phyloP scores from a whole-genome alignment of 2,888 invertebrate species.

The Drosophila imparisetae region DNA sequence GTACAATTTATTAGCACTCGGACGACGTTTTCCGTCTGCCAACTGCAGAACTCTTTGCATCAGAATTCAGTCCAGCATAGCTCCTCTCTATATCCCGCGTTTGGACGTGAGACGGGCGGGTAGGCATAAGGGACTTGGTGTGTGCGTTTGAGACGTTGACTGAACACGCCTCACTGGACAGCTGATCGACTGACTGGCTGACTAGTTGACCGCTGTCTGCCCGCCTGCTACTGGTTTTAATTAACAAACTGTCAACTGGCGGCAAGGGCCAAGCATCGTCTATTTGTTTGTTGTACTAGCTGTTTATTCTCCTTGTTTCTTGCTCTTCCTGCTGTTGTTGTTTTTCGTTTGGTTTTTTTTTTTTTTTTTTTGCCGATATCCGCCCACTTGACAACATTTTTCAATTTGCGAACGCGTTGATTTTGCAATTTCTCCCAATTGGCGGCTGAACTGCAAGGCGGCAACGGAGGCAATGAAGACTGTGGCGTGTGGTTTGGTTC shows the following conservation, averaged over 20 bases:
- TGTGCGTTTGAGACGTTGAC: slow-evolving; percentile 72
- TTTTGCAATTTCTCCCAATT: slow-evolving; percentile 54
- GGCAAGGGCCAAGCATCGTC: slow-evolving; percentile 40
- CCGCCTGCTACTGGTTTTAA: slow-evolving; percentile 72
- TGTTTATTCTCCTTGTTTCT: background rate
- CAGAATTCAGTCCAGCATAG: slow-evolving; percentile 13
- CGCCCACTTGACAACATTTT: slow-evolving; percentile 66
- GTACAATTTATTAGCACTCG: slow-evolving; percentile 57
- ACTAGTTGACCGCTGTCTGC: slow-evolving; percentile 57
- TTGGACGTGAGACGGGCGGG: background rate
- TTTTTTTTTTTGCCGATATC: slow-evolving; percentile 20
- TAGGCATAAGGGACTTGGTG: slow-evolving; percentile 11
- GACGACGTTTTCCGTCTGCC: slow-evolving; percentile 51
- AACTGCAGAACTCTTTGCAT: slow-evolving; percentile 36
- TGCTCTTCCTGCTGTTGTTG: background rate
- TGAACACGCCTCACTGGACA: slow-evolving; percentile 63
- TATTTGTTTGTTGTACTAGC: slow-evolving; percentile 11
- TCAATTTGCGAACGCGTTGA: slow-evolving; percentile 72
- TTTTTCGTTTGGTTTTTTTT: background rate
- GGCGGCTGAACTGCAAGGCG: slow-evolving; percentile 20
- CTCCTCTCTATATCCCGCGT: background rate
- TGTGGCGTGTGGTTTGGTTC: background rate
- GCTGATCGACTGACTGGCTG: slow-evolving; percentile 28
- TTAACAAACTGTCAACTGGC: slow-evolving; percentile 78
- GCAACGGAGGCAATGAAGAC: background rate